These are phyloP conservation scores for Dendrocincla fuliginosa DNA, from an alignment of 2,797 vertebrate species.

Conservation along the genomic window DNA sequence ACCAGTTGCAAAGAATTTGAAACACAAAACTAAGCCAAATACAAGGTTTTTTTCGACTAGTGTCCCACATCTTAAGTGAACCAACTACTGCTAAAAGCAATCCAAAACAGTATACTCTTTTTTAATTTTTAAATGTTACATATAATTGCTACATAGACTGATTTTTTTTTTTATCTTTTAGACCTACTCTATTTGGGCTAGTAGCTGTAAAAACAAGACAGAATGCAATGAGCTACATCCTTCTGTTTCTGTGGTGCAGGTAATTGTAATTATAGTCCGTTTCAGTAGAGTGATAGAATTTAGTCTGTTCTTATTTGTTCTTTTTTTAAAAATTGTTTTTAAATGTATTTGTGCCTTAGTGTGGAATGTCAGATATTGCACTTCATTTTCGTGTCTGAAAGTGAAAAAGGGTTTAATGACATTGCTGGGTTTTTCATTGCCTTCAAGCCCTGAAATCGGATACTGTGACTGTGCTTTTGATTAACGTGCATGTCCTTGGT, in stretches of 20 bases:
- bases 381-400: not conserved
- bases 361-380: not conserved
- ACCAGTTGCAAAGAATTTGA: not conserved
- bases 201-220: constrained; percentile 95
- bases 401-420: not conserved
- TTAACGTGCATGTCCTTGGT: not conserved
- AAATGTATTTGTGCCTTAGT: not conserved
- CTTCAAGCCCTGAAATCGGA: not conserved
- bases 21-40: not conserved
- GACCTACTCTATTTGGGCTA: constrained; percentile 97
- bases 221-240: constrained; percentile 97
- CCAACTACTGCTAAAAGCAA: not conserved
- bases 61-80: not conserved
- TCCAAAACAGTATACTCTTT: not conserved
- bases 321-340: not conserved
- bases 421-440: not conserved
- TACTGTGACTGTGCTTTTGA: not conserved
- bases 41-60: not conserved
- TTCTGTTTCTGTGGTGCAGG: constrained; percentile 95
- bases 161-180: constrained; percentile 64
- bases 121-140: not conserved
- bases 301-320: not conserved
- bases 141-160: not conserved
- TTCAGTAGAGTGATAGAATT: not conserved
- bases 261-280: constrained; percentile 70